phyloP scores from a whole-genome alignment of 2,888 invertebrate species.

The Callosobruchus maculatus region DNA sequence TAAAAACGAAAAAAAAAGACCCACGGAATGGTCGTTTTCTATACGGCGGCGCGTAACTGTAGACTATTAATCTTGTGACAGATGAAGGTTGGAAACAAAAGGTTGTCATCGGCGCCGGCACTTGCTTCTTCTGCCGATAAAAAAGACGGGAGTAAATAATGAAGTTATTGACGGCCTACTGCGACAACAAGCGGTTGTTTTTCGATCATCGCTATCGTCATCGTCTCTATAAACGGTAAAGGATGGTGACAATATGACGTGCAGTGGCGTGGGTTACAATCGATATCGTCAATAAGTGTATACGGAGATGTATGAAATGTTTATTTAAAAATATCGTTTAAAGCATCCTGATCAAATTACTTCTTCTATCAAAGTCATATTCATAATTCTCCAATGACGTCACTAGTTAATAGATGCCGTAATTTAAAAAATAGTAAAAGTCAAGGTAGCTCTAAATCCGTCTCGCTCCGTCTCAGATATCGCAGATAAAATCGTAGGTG shows the following conservation, averaged over 20 bases:
- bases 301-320: too few relatives aligned
- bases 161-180: constrained; percentile 19
- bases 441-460: neutral
- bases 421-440: neutral
- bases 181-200: neutral
- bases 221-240: neutral
- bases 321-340: too few relatives aligned
- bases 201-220: neutral
- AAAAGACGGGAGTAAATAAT: constrained; percentile 12
- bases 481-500: neutral
- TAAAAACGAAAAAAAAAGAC: neutral
- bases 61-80: neutral
- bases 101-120: neutral
- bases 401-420: neutral
- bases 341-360: too few relatives aligned
- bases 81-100: neutral
- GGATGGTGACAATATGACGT: neutral
- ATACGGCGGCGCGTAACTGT: neutral
- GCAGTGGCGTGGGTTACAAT: neutral
- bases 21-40: neutral
- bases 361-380: too few relatives aligned
- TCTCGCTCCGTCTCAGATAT: neutral
- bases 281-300: neutral
- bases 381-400: too few relatives aligned
- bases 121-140: neutral